Conservation (phyloP, 2,888 invertebrate genomes). For the Drepanosiphum platanoidis region DNA sequence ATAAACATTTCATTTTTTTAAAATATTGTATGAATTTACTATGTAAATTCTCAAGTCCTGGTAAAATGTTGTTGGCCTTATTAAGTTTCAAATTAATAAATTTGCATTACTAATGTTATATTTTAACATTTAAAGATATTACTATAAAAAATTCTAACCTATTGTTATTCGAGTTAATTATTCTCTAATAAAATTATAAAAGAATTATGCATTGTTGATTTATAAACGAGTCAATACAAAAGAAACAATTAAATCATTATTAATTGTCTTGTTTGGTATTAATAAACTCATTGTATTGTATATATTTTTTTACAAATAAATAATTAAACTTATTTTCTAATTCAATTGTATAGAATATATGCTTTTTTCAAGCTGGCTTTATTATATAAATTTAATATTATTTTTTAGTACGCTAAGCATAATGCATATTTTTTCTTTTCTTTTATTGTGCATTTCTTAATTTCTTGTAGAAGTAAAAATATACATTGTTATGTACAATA, state of each 20-base stretch:
- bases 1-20: too few relatives aligned
- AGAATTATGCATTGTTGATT: constrained; percentile 2
- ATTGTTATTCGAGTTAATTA: constrained; percentile 12
- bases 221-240: neutral
- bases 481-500: too few relatives aligned
- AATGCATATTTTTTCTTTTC: too few relatives aligned
- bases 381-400: too few relatives aligned
- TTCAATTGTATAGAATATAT: too few relatives aligned
- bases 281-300: neutral
- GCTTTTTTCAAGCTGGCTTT: too few relatives aligned
- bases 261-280: neutral
- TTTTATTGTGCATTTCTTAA: too few relatives aligned
- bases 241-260: neutral
- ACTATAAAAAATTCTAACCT: constrained; percentile 10
- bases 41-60: neutral
- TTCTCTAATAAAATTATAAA: constrained; percentile 1
- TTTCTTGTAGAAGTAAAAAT: too few relatives aligned
- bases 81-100: neutral
- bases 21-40: neutral
- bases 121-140: neutral
- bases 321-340: neutral
- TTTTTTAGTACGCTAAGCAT: too few relatives aligned
- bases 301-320: neutral
- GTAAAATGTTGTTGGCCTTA: neutral
- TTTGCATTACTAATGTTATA: neutral